Base-by-base conservation (phyloP, 37 sponge, comb jelly and placozoan genomes). In the Cliona cf. orientalis region DNA sequence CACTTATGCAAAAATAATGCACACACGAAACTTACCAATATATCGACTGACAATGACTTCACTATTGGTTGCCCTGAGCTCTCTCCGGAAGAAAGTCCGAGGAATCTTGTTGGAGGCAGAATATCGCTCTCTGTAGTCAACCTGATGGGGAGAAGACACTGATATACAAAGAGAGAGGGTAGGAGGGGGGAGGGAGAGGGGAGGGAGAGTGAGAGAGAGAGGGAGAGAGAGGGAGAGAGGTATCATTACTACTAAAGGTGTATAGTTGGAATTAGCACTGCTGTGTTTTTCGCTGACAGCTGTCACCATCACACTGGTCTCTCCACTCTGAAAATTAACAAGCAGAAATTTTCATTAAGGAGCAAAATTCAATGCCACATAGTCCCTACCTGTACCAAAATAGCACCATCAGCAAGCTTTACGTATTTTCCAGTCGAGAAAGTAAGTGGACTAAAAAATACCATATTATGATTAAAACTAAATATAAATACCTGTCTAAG, bases 71-170 rank as follows among this genome's bases (percentile, higher is more conserved):
- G 78, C 38, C 37, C 86, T 56, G 35, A 92, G 21, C 42, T 92
- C 93, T 69, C 93, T 68, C 41, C 86, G 58, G 49, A 80, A 53
- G 42, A 85, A 92, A 44, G 43, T 92, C 31, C 56, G 72, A 7
- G 93, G 93, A 35, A 92, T 92, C 36, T 79, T 77, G 31, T 87
- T 39, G 4, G 81, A 82, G 46, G 93, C 93, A 21, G 85, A 69
- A 43, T 82, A 86, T 31, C 78, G 80, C 62, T 92, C 93, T 66
- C 93, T 60, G 67, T 92, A 92, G 58, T 89, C 82, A 39, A 92
- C 93, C 93, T 92, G n/a, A n/a, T n/a, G n/a, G n/a, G n/a, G n/a
- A n/a, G n/a, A n/a, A n/a, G n/a, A n/a, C n/a, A n/a, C n/a, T n/a
- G n/a, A n/a, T n/a, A n/a, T n/a, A n/a, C n/a, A n/a, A n/a, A n/a